Evolutionary conservation across 2,113 vertebrate genomes (phyloP), one percentile per base, ranked within the genome.

Genomic region (Microcebus ravelobensis): DNA sequence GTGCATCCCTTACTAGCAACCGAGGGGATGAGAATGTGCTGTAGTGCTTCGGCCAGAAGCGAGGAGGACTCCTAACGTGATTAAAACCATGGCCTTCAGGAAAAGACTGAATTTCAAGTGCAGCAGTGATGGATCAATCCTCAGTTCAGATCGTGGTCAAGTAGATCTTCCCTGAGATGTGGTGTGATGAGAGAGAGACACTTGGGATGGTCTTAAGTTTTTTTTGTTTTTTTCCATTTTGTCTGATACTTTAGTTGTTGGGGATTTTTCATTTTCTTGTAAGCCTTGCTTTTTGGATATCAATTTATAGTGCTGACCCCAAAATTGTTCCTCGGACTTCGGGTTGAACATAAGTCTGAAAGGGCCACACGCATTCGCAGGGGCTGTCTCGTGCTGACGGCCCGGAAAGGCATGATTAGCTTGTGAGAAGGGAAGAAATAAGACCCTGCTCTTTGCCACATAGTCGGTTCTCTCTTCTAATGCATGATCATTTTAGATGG

Each of bases 401-500:
- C 73, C 8, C 14, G 25, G 52, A 36, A 76, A 90, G 68, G 65
- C 91, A 82, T 95, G 91, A 95, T 90, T 96, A 96, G 52, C 91
- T 79, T 95, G 45, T 80, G 91, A 95, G 93, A 95, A 13, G 65
- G 65, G 25, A 86, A 96, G 79, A 94, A 94, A 87, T 63, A 88
- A 73, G 39, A 48, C 0, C 0, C 59, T 89, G 45, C 52, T 96
- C 95, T 98, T 97, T 87, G 96, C 55, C 67, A 94, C 36, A 63
- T 70, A 87, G 92, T 85, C 71, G 74, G 74, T 45, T 98, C 91
- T 96, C 39, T 95, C 77, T 96, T 67, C 96, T 91, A 94, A 65
- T 84, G 8, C 97, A 96, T 96, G 57, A 71, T 90, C 85, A 81
- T 96, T 97, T 97, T 31, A 89, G 50, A 90, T 93, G 96, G 90